Percentiles rank a stretch among this genome's conserved stretches.
These are phyloP conservation scores for Epinotia nisella DNA, from an alignment of 2,888 invertebrate genomes.

Conservation along the genomic window DNA sequence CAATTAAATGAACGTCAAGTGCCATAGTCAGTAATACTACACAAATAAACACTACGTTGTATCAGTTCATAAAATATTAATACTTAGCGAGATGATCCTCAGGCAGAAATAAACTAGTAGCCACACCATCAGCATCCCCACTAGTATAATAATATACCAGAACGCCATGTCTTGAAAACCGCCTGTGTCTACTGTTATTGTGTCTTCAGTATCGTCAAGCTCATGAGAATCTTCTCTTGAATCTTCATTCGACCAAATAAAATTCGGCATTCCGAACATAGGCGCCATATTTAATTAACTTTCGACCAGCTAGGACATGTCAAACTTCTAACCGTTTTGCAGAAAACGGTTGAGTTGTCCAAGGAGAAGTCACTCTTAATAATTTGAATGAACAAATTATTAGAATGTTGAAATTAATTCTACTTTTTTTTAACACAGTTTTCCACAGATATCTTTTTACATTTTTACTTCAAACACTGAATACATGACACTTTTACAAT, in stretches of 20 bases:
- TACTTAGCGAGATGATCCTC: conserved; percentile 68
- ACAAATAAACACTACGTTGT: neutral
- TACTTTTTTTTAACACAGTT: conserved; percentile 11
- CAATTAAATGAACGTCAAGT: too few species aligned
- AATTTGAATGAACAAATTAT: conserved; percentile 46
- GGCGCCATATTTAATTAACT: conserved; percentile 66
- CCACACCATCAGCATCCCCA: conserved; percentile 71
- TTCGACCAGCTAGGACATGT: conserved; percentile 19
- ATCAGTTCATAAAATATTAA: conserved; percentile 40
- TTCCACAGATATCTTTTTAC: conserved; percentile 38
- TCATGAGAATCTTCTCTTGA: conserved; percentile 49
- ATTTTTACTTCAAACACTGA: conserved; percentile 41
- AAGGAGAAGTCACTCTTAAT: conserved; percentile 41
- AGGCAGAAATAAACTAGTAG: conserved; percentile 70
- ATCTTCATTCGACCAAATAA: conserved; percentile 54
- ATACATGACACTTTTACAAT: conserved; percentile 28
- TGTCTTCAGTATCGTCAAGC: conserved; percentile 47
- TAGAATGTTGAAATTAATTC: conserved; percentile 32
- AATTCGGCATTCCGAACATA: conserved; percentile 61
- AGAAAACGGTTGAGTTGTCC: conserved; percentile 38
- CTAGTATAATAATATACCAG: conserved; percentile 71
- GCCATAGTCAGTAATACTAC: neutral
- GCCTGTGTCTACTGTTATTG: conserved; percentile 26
- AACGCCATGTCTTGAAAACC: conserved; percentile 65
- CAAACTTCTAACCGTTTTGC: conserved; percentile 28